phyloP scores from a whole-genome alignment of 35 echinoderm and acorn worm species.

The Strongylocentrotus purpuratus region DNA sequence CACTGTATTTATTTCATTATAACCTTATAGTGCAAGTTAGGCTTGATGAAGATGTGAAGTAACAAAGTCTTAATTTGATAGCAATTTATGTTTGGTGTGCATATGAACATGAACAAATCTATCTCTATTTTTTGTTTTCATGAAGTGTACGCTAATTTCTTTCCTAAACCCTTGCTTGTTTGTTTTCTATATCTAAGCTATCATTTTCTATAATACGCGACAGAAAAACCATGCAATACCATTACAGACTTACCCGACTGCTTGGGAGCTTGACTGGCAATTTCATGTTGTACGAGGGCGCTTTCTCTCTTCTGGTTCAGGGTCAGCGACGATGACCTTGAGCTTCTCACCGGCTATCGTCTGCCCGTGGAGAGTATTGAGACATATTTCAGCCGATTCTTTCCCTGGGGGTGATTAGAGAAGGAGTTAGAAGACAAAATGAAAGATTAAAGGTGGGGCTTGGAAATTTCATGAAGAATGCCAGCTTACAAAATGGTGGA shows the following conservation, averaged over 20 bases:
- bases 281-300: slow-evolving; percentile 44
- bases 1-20: neutral
- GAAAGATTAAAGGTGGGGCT: neutral
- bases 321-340: slow-evolving; percentile 79
- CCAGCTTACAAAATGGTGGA: too few species aligned
- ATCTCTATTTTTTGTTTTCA: neutral
- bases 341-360: slow-evolving; percentile 63
- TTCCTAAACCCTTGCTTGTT: neutral
- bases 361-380: slow-evolving; percentile 73
- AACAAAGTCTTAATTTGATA: neutral
- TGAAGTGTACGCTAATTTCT: neutral
- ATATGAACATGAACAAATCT: neutral
- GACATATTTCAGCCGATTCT: slow-evolving; percentile 63
- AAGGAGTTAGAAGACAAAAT: neutral
- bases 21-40: neutral
- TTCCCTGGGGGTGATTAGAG: slow-evolving; percentile 30
- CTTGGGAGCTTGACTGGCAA: too few species aligned
- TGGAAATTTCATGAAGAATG: neutral
- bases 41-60: neutral
- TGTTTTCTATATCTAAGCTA: neutral
- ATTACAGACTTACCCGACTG: neutral
- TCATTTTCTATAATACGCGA: neutral
- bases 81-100: neutral
- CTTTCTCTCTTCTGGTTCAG: slow-evolving; percentile 50
- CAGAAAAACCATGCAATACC: neutral